A percentile compares a stretch with the other conserved stretches of the same genome.
Evolutionary conservation across 1,140 invertebrate genomes (phyloP).

Genomic region (Thalassaphorura encarpata): DNA sequence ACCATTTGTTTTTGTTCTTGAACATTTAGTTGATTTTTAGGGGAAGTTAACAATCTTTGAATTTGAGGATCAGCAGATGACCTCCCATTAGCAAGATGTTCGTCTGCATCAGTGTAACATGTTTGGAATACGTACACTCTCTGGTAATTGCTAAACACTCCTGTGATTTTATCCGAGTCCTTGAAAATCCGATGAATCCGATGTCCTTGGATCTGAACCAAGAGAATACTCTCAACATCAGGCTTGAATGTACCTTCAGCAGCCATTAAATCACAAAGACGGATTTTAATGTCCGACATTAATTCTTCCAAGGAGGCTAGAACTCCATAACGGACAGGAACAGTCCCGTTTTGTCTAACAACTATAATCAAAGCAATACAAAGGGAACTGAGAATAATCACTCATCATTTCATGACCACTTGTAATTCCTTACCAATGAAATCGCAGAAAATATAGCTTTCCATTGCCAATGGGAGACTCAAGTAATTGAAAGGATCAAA

Average conservation of each 20-base stretch:
- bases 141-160: slow-evolving; percentile 2
- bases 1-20: background rate
- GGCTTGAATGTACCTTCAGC: slow-evolving; percentile 36
- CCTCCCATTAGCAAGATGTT: background rate
- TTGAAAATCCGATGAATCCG: slow-evolving; percentile 18
- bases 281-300: slow-evolving; percentile 59
- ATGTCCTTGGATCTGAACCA: slow-evolving; percentile 16
- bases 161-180: slow-evolving; percentile 20
- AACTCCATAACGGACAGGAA: slow-evolving; percentile 70
- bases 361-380: slow-evolving; percentile 48
- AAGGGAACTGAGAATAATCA: too few species aligned
- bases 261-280: slow-evolving; percentile 52
- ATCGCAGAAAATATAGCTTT: slow-evolving; percentile 61
- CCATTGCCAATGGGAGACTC: slow-evolving; percentile 72
- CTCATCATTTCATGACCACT: too few species aligned
- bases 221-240: slow-evolving; percentile 15
- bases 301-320: slow-evolving; percentile 67
- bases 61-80: slow-evolving; percentile 24
- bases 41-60: slow-evolving; percentile 22
- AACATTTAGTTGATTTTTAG: slow-evolving; percentile 19
- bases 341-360: slow-evolving; percentile 61
- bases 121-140: slow-evolving; percentile 25
- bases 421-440: slow-evolving; percentile 49
- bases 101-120: background rate
- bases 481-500: slow-evolving; percentile 84